phyloP scores from a whole-genome alignment of 2,113 vertebrate genomes.

The Macroglossus sobrinus region DNA sequence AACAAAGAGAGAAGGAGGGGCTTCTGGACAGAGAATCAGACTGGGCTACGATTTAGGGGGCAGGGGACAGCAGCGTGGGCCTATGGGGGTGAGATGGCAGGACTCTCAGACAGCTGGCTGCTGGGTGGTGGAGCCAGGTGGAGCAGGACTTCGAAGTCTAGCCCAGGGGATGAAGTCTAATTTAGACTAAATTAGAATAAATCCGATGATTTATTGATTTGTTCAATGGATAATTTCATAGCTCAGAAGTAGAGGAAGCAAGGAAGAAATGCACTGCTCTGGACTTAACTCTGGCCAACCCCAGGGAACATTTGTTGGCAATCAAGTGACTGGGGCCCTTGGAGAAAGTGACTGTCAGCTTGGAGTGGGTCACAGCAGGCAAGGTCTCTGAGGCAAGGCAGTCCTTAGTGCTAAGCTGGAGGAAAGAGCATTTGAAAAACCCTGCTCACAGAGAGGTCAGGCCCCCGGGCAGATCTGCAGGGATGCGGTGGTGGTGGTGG shows the following conservation, averaged over 20 bases:
- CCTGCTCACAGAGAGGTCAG: neutral
- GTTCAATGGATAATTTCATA: constrained; percentile 52
- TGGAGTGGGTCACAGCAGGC: neutral
- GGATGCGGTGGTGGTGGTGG: too few species aligned
- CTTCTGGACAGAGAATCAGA: neutral
- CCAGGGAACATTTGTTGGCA: neutral
- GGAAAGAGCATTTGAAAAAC: neutral
- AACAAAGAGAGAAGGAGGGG: neutral
- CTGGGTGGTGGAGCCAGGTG: neutral
- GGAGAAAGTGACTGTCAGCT: neutral
- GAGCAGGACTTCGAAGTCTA: constrained; percentile 31
- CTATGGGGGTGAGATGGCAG: accelerated
- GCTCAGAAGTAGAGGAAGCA: neutral
- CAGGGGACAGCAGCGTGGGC: neutral
- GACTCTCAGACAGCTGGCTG: neutral
- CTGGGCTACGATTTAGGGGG: accelerated
- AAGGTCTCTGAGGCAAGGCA: neutral
- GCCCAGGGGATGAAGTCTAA: constrained; percentile 10
- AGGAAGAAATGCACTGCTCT: neutral
- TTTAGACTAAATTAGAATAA: constrained; percentile 48
- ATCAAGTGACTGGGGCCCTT: neutral
- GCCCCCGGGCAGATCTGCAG: neutral
- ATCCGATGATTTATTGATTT: constrained; percentile 60
- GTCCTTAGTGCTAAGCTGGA: neutral
- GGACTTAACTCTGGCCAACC: neutral